Percentiles rank a stretch among this genome's conserved stretches.
Conservation (phyloP, 2,888 invertebrate species). For the Sphaeridia pumilis region DNA sequence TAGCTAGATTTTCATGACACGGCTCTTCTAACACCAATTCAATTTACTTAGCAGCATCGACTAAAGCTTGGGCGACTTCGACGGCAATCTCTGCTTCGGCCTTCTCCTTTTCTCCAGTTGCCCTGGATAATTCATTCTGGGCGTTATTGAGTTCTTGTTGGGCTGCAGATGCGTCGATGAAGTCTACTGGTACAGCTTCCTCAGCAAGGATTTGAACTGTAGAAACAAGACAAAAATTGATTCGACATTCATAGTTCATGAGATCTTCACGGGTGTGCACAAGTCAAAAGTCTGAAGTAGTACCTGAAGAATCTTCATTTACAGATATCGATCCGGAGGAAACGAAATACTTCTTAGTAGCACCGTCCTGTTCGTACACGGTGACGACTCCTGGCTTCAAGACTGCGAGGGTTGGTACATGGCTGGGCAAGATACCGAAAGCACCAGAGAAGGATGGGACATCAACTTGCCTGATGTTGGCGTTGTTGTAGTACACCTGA, state of each 20-base stretch:
- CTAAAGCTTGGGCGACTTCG: conserved; percentile 87
- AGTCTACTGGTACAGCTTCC: conserved; percentile 79
- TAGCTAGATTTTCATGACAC: no score
- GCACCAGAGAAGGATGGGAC: conserved; percentile 90
- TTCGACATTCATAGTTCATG: no score
- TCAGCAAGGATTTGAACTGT: conserved; percentile 81
- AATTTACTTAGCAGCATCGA: conserved; percentile 57
- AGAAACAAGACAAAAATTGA: no score
- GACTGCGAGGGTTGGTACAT: conserved; percentile 90
- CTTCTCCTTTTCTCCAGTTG: conserved; percentile 64
- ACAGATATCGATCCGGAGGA: conserved; percentile 94
- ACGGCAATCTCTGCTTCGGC: conserved; percentile 88
- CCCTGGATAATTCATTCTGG: conserved; percentile 67
- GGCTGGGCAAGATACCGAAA: conserved; percentile 92
- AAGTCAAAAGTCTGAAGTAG: no score
- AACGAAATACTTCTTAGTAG: conserved; percentile 76
- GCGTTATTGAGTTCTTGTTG: conserved; percentile 72
- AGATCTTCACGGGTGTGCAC: no score
- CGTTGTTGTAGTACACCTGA: conserved; percentile 74
- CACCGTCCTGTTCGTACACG: conserved; percentile 75
- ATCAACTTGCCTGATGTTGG: conserved; percentile 80
- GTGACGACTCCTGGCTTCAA: conserved; percentile 88
- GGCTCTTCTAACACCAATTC: no score
- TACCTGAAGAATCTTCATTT: conserved; percentile 86
- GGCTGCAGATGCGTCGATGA: conserved; percentile 66